Evolutionary conservation across 2,113 vertebrate species (phyloP).

Genomic region (Paradisaea rubra): DNA sequence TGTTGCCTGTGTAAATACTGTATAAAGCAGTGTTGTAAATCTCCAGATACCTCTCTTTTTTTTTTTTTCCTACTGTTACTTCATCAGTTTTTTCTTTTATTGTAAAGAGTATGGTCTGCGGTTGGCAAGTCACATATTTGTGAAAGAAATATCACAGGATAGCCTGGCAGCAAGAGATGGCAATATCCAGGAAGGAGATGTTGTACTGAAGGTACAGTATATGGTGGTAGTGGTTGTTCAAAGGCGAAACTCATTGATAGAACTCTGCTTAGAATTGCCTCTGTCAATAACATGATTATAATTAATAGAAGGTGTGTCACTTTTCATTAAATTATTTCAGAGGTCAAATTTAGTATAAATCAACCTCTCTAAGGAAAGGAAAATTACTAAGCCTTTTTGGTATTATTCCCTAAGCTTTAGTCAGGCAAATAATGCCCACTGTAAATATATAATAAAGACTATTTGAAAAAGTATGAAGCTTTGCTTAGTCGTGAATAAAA

Average conservation of each 20-base stretch:
- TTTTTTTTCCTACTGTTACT: neutral
- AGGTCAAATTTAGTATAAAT: neutral
- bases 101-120: conserved; percentile 92
- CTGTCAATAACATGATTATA: neutral
- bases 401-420: neutral
- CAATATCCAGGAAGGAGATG: conserved; percentile 98
- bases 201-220: conserved; percentile 90
- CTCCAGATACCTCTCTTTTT: conserved; percentile 43
- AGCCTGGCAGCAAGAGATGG: conserved; percentile 96
- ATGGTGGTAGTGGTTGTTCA: neutral
- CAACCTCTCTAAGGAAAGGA: neutral
- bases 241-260: neutral
- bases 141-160: conserved; percentile 99
- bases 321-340: neutral
- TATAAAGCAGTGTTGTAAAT: neutral
- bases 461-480: neutral
- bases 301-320: neutral
- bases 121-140: conserved; percentile 98
- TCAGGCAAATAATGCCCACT: neutral
- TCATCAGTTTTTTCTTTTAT: neutral
- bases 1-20: neutral
- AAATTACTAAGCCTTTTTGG: neutral
- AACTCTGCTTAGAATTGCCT: neutral
- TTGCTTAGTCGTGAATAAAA: neutral
- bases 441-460: neutral